Conservation (phyloP, 2,888 invertebrate genomes). For the Drosophila silvestris region DNA sequence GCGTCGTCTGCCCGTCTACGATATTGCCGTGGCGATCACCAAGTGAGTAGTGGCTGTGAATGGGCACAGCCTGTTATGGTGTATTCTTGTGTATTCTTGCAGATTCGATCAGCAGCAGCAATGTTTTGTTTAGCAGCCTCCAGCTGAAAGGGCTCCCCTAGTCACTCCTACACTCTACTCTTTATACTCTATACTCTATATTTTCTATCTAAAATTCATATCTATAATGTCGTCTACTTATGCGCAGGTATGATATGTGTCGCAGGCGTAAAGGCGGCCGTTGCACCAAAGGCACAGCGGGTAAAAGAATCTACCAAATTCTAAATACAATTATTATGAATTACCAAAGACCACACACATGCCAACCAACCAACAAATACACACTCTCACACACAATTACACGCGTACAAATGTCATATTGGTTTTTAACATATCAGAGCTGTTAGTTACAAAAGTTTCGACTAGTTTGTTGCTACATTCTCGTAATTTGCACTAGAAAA, state of each 20-base stretch:
- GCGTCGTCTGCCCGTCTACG: slow-evolving; percentile 96
- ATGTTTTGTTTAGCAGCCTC: slow-evolving; percentile 34
- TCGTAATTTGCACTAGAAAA: slow-evolving; percentile 61
- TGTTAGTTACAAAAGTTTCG: slow-evolving; percentile 42
- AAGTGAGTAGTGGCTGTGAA: slow-evolving; percentile 90
- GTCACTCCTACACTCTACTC: slow-evolving; percentile 4
- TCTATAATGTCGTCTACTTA: slow-evolving; percentile 61
- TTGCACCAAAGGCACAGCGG: slow-evolving; percentile 99
- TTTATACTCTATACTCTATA: slow-evolving; percentile 11
- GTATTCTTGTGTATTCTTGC: slow-evolving; percentile 62
- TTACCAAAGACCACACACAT: slow-evolving; percentile 48
- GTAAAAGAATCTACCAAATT: slow-evolving; percentile 88
- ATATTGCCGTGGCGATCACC: slow-evolving; percentile 97
- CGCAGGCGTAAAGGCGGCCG: slow-evolving; percentile 97
- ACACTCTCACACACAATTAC: slow-evolving; percentile 35
- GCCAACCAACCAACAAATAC: slow-evolving; percentile 22
- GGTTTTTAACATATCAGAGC: slow-evolving; percentile 50
- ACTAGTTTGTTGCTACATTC: slow-evolving; percentile 60
- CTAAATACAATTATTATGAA: slow-evolving; percentile 24
- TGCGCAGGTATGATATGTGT: slow-evolving; percentile 98
- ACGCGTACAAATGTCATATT: slow-evolving; percentile 59
- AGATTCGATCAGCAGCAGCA: slow-evolving; percentile 57
- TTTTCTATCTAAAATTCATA: slow-evolving; percentile 36
- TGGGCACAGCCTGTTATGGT: slow-evolving; percentile 16
- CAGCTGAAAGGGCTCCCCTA: slow-evolving; percentile 17